Percentiles rank a stretch among this genome's conserved stretches.
Conservation (phyloP, 2,113 vertebrate genomes). For the Nothocercus nigrocapillus region DNA sequence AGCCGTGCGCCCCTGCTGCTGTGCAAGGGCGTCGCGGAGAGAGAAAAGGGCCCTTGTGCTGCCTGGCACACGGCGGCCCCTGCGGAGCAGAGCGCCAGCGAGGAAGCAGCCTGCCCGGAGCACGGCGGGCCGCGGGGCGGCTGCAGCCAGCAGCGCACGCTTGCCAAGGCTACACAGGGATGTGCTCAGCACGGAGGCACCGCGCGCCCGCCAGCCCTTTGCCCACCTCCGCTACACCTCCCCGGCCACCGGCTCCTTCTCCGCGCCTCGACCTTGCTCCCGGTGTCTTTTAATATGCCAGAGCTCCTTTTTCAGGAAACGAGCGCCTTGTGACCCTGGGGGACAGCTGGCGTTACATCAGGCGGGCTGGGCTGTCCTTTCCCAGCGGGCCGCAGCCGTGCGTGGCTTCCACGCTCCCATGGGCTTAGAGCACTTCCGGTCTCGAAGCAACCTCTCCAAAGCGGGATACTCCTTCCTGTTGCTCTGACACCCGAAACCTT, state of each 20-base stretch:
- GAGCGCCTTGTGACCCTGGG: background rate
- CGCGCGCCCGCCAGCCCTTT: background rate
- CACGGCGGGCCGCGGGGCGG: background rate
- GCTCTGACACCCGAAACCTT: constrained; percentile 9
- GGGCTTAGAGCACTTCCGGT: constrained; percentile 49
- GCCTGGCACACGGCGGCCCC: background rate
- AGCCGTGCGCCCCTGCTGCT: background rate
- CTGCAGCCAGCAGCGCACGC: background rate
- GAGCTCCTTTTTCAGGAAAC: background rate
- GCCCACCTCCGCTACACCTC: background rate
- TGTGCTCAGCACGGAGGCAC: background rate
- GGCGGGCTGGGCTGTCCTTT: background rate
- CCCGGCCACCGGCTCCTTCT: background rate
- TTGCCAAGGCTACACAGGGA: background rate
- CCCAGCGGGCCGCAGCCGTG: fast-evolving
- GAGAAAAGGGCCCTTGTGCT: background rate
- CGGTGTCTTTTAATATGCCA: background rate
- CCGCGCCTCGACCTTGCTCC: background rate
- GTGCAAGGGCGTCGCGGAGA: background rate
- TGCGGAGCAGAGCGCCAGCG: background rate
- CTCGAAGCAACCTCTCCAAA: background rate
- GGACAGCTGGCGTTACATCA: background rate
- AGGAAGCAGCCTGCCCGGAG: background rate
- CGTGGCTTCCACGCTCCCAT: fast-evolving
- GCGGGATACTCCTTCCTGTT: background rate